Percentiles rank a stretch among this genome's conserved stretches.
Conservation (phyloP, 1,140 invertebrate species). For the Pomacea maculata region DNA sequence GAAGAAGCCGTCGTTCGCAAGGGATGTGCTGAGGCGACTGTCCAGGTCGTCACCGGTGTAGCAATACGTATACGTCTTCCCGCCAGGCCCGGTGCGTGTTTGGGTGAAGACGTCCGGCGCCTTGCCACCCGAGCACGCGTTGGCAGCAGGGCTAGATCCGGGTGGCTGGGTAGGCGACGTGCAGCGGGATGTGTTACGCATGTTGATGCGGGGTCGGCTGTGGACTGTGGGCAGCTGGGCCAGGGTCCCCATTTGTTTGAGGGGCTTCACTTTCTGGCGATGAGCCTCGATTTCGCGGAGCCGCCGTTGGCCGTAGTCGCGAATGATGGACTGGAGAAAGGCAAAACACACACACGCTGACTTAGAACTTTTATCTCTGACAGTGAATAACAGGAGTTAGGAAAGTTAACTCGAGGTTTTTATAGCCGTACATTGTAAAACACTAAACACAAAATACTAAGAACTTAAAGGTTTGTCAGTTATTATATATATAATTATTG, state of each 20-base stretch:
- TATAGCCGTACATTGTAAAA: background rate
- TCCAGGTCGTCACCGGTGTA: conserved; percentile 18
- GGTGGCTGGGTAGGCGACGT: background rate
- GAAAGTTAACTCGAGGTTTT: background rate
- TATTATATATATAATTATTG: no score
- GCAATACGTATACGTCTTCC: conserved; percentile 19
- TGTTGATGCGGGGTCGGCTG: conserved; percentile 19
- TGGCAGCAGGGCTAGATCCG: background rate
- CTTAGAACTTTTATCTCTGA: no score
- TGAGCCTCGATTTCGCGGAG: conserved; percentile 55
- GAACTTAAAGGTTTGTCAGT: no score
- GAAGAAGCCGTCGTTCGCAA: conserved; percentile 15
- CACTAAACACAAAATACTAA: background rate
- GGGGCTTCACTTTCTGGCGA: conserved; percentile 43
- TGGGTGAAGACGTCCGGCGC: background rate
- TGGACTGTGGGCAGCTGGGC: conserved; percentile 14
- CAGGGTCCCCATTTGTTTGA: conserved; percentile 15
- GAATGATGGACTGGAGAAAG: conserved; percentile 54
- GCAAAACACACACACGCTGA: background rate
- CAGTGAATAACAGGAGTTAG: no score
- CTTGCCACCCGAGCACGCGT: background rate
- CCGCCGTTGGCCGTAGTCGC: conserved; percentile 55
- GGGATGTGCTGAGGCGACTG: background rate
- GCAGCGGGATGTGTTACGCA: conserved; percentile 2
- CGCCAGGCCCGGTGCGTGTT: conserved; percentile 6